phyloP scores from a whole-genome alignment of 2,888 invertebrate genomes.

The Ariolimax columbianus region DNA sequence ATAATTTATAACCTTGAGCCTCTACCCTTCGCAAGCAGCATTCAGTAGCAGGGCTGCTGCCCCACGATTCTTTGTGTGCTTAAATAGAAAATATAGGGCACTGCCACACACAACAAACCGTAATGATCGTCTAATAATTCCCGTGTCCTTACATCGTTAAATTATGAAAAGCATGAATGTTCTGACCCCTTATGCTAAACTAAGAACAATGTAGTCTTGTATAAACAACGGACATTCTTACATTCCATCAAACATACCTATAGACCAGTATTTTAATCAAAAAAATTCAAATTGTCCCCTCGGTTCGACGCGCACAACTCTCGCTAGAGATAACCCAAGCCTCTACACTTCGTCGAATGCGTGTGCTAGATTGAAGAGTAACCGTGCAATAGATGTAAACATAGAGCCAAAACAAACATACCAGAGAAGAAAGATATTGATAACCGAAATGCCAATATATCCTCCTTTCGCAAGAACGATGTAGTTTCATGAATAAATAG shows the following conservation, averaged over 20 bases:
- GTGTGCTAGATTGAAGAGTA: slow-evolving; percentile 40
- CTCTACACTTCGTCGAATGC: slow-evolving; percentile 45
- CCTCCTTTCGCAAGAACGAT: slow-evolving; percentile 33
- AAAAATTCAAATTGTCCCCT: slow-evolving; percentile 35
- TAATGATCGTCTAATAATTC: slow-evolving; percentile 8
- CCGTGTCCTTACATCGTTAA: slow-evolving; percentile 10
- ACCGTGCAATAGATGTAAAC: slow-evolving; percentile 46
- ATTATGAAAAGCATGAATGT: not conserved
- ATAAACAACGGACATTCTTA: not conserved
- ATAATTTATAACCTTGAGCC: slow-evolving; percentile 46
- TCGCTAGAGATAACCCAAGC: slow-evolving; percentile 36
- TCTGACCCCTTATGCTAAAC: not conserved
- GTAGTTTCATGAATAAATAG: slow-evolving; percentile 17
- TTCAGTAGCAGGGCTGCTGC: slow-evolving; percentile 35
- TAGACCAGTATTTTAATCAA: not conserved
- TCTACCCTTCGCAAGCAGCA: slow-evolving; percentile 36
- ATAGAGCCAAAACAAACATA: slow-evolving; percentile 36
- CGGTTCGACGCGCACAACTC: slow-evolving; percentile 34
- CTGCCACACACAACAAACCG: slow-evolving; percentile 54
- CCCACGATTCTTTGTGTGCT: slow-evolving; percentile 47
- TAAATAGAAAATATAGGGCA: slow-evolving; percentile 49
- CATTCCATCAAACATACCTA: not conserved
- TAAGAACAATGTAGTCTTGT: not conserved
- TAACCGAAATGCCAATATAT: slow-evolving; percentile 24
- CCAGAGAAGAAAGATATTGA: slow-evolving; percentile 37